phyloP scores from a whole-genome alignment of 2,888 invertebrate genomes.

The Erebia palarica region DNA sequence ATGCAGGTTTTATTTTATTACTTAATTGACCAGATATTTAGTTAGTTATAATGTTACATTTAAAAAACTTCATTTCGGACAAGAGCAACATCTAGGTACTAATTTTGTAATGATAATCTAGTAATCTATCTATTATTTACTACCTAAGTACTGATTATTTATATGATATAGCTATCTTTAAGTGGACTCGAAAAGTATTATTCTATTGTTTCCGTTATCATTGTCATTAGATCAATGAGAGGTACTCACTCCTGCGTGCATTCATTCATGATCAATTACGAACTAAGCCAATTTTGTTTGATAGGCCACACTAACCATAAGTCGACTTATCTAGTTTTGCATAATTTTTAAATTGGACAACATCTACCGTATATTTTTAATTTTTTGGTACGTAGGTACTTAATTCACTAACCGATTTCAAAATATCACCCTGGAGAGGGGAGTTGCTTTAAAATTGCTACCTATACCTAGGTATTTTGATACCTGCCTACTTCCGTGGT shows the following conservation, averaged over 20 bases:
- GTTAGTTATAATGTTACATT: background rate
- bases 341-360: too few species aligned
- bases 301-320: background rate
- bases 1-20: too few species aligned
- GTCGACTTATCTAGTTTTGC: too few species aligned
- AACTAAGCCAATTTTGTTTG: background rate
- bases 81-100: background rate
- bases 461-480: too few species aligned
- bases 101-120: background rate
- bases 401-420: too few species aligned
- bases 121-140: conserved; percentile 2
- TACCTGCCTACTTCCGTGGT: background rate
- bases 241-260: background rate
- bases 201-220: conserved; percentile 4
- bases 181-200: background rate
- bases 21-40: too few species aligned
- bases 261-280: conserved; percentile 7
- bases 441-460: background rate
- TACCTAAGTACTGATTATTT: background rate
- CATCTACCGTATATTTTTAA: too few species aligned
- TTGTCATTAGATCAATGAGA: conserved; percentile 8
- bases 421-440: background rate
- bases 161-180: background rate
- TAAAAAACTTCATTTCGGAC: background rate
- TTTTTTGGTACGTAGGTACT: too few species aligned